Base-by-base conservation (phyloP, 2,888 invertebrate species). In the Phalera bucephala region DNA sequence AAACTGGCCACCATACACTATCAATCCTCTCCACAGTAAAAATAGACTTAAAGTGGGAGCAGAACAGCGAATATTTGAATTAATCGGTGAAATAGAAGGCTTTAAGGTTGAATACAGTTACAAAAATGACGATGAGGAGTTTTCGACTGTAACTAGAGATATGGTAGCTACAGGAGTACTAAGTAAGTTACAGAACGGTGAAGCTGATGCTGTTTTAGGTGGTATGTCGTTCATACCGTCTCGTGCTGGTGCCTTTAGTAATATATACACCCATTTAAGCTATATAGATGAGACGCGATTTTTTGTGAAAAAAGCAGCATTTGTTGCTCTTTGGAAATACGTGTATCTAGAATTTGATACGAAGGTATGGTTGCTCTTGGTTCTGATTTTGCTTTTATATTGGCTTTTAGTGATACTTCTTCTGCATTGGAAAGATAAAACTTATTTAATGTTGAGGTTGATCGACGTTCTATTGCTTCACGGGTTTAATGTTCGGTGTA, bases 1-100 rank as follows among this genome's bases (percentile, higher is more conserved):
- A 0, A 64, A 82, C 28, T 67, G 72, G 53, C 78, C 80, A 7
- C 84, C 82, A 0, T 78, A 57, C 26, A 38, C 44, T 0, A 56
- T 79, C 1, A 39, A 75, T 23, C 68, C 62, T 6, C 5, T 25
- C 11, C 31, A 12, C 25, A 26, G 14, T 2, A 8, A 19, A 10
- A 40, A 29, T 22, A 15, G 47, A 25, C 5, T 10, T n/a, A 17
- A 31, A 7, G 17, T 47, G n/a, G 61, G 57, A 2, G 22, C 39
- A 27, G 61, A 57, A 31, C 57, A 60, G 37, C 37, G 40, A 3
- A 35, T 57, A 11, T 37, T 53, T 0, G 36, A 42, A 34, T 2
- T 48, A 13, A 22, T 57, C 20, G 42, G 42, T 25, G 40, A 51
- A 27, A 35, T 26, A 30, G 53, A 51, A 41, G 19, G 47, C 10